Conservation (phyloP, 2,797 vertebrate genomes). For the Protosalanx chinensis region DNA sequence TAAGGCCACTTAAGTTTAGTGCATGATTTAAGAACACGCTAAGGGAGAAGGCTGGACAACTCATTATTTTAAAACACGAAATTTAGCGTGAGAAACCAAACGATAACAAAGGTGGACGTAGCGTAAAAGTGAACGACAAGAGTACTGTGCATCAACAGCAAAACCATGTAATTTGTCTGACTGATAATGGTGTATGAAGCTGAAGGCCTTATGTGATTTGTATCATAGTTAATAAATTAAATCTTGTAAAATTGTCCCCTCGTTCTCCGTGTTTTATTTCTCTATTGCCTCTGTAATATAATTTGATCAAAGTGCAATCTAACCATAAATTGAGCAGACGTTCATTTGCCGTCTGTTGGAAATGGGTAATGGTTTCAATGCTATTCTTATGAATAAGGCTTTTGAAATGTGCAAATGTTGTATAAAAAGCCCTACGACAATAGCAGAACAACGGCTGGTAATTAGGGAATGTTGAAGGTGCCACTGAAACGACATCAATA, state of each 20-base stretch:
- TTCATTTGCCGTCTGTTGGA: neutral
- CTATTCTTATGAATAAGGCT: neutral
- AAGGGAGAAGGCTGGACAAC: slow-evolving; percentile 57
- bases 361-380: neutral
- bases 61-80: slow-evolving; percentile 69
- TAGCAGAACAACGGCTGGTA: slow-evolving; percentile 8
- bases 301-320: neutral
- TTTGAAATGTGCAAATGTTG: neutral
- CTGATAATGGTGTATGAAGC: slow-evolving; percentile 86
- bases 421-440: neutral
- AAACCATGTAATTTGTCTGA: slow-evolving; percentile 84
- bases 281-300: neutral
- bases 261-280: slow-evolving; percentile 31
- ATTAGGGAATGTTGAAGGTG: slow-evolving; percentile 40
- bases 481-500: slow-evolving; percentile 57
- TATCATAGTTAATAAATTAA: slow-evolving; percentile 96
- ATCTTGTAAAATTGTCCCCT: slow-evolving; percentile 80
- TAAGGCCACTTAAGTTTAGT: slow-evolving; percentile 79
- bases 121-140: slow-evolving; percentile 60
- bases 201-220: slow-evolving; percentile 92
- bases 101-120: slow-evolving; percentile 63
- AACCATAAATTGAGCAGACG: neutral
- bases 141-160: slow-evolving; percentile 70
- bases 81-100: slow-evolving; percentile 61
- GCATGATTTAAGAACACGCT: slow-evolving; percentile 78